These are phyloP conservation scores for Onychomys leucogaster DNA, from an alignment of 2,797 vertebrate genomes.

Conservation along the genomic window DNA sequence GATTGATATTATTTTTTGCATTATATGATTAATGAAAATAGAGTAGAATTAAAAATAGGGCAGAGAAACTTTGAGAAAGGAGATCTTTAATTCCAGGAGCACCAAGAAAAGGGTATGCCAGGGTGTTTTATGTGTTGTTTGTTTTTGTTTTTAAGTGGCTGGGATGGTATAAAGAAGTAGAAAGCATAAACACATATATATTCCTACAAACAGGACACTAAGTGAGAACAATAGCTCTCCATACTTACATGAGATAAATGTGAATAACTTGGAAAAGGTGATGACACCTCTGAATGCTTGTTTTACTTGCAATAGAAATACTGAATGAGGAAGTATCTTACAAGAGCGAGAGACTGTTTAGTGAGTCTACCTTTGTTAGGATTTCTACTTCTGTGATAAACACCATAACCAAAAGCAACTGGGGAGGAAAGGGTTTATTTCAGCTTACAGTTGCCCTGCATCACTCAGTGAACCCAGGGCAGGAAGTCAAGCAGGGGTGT, in stretches of 20 bases:
- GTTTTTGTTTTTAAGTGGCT: accelerated
- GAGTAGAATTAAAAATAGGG: slow-evolving; percentile 56
- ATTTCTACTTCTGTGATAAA: neutral
- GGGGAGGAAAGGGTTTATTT: neutral
- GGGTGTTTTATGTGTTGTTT: neutral
- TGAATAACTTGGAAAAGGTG: neutral
- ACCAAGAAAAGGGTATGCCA: neutral
- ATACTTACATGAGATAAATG: neutral
- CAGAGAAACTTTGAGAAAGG: slow-evolving; percentile 46
- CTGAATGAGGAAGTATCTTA: neutral
- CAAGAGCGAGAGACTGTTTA: neutral
- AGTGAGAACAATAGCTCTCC: neutral
- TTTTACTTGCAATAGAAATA: neutral
- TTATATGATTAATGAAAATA: slow-evolving; percentile 59
- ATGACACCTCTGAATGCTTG: neutral
- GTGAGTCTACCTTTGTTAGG: neutral
- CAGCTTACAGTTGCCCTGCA: neutral
- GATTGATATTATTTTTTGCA: slow-evolving; percentile 53
- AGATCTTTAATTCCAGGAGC: neutral
- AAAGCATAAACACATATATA: neutral
- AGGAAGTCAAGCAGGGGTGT: neutral
- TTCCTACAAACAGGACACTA: neutral
- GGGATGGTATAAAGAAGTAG: neutral
- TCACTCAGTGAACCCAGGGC: neutral
- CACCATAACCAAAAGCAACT: neutral